Evolutionary conservation across 2,113 vertebrate genomes (phyloP), one percentile per base, ranked within the genome.

Genomic region (Serinus canaria): DNA sequence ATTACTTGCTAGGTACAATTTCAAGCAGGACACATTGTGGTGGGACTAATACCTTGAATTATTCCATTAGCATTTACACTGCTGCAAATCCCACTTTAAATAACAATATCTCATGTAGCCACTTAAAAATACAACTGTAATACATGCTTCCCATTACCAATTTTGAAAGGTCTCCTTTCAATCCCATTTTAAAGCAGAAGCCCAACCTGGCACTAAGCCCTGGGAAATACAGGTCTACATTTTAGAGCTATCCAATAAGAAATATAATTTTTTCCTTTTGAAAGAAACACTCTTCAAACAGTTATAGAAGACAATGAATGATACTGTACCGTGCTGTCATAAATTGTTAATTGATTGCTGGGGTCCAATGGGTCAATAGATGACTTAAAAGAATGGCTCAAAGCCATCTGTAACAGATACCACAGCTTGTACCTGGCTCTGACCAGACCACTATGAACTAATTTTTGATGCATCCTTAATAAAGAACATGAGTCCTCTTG

Each of bases 271-370:
- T n/a, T 37, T 55, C 3, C 37, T 82, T 44, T 46, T 62, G 43
- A 73, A 67, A 59, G 11, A 72, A 68, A 33, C 15, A 35, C 15
- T 60, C 2, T 3, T 53, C 27, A 22, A 66, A 62, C 31, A 69
- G 31, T 62, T 76, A 53, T 0, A 69, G 15, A 67, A 46, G 62
- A 85, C n/a, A 84, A 73, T 33, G 73, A 94, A 85, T 31, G 41
- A 67, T 30, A 60, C 4, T 4, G 6, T 20, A 66, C 5, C 4
- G 6, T 37, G 58, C 47, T 91, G 50, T 63, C 76, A 92, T 62
- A 87, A 94, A 91, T 62, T 82, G 62, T 73, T 89, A 87, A 87
- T 83, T 83, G 41, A 89, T 73, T 76, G 44, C 37, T 78, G 46
- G 66, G 62, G 69, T 92, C 87, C 49, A 85, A 6, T 0, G 0